phyloP scores from a whole-genome alignment of 2,888 invertebrate genomes.

The Sarcophaga carnaria region DNA sequence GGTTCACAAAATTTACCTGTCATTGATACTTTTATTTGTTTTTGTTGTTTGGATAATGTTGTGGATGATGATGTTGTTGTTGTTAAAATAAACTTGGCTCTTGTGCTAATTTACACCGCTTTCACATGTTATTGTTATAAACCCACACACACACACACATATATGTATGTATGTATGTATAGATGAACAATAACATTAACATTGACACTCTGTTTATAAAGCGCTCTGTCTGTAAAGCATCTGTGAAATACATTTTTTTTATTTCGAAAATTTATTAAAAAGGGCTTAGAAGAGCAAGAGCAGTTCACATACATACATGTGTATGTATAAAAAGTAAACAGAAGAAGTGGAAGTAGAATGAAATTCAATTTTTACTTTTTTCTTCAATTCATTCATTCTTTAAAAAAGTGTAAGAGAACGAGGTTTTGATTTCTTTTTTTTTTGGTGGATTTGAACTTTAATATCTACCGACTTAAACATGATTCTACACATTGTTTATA shows the following conservation, averaged over 20 bases:
- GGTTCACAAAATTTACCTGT: slow-evolving; percentile 1
- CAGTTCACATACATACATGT: slow-evolving; percentile 7
- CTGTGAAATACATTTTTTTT: slow-evolving; percentile 1
- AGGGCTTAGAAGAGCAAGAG: not conserved
- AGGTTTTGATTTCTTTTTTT: slow-evolving; percentile 17
- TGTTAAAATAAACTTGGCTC: slow-evolving; percentile 33
- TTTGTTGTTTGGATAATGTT: slow-evolving; percentile 1
- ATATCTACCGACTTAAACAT: not conserved
- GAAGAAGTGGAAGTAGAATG: slow-evolving; percentile 20
- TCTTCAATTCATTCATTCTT: slow-evolving; percentile 1
- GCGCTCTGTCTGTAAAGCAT: slow-evolving; percentile 33
- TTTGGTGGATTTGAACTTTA: not conserved
- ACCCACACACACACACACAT: slow-evolving; percentile 13
- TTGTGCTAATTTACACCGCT: slow-evolving; percentile 65
- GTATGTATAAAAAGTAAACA: not conserved
- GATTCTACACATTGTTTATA: not conserved
- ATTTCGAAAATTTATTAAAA: not conserved
- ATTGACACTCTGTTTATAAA: too few species aligned
- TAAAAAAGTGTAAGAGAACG: not conserved
- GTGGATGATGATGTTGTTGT: not conserved
- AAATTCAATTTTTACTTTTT: slow-evolving; percentile 2
- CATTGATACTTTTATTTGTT: slow-evolving; percentile 37
- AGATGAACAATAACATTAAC: not conserved
- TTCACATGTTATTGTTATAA: slow-evolving; percentile 58
- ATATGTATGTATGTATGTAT: not conserved